Base-by-base conservation (phyloP, 2,797 vertebrate species). In the Characodon lateralis region DNA sequence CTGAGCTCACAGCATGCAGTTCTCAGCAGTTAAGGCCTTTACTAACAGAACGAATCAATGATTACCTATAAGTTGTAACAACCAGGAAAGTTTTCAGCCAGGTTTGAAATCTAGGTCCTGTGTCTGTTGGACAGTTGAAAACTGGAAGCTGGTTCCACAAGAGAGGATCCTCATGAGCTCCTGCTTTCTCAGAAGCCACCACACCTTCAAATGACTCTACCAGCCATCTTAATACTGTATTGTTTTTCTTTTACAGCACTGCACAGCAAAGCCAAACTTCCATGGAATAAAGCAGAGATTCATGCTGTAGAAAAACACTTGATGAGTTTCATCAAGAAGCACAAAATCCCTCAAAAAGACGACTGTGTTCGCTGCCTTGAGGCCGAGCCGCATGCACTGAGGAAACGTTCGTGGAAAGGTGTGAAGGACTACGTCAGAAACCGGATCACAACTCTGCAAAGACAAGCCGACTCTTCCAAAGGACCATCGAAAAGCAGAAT, bases 401-500 rank as follows among this genome's bases (percentile, higher is more conserved):
- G 35, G 63, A 74, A 14, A 3, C 91, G 92, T 0, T 78, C 91
- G 0, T 93, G 91, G 92, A 92, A 82, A 63, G 89, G 86, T 22
- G 85, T 93, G 1, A 93, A 93, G 77, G 76, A 93, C 82, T 93
- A 88, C 4, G 87, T 93, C 71, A 84, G 90, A 43, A 93, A 92
- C 87, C 77, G 92, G 78, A 93, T 93, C 84, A 92, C 90, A 0
- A 72, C 91, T 41, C 79, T 91, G 0, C 88, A 85, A 59, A 86
- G 91, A 69, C 85, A 87, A 43, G 79, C 71, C 0, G 28, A 69
- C 24, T 35, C 28, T 1, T 65, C 73, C 8, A 31, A 61, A 71
- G n/a, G 35, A 8, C 2, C 6, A 13, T 31, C 53, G 1, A 51
- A 51, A 48, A 71, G 69, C 26, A 0, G 35, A 13, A 16, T 12